These are phyloP conservation scores for Atrichornis clamosus DNA, from an alignment of 2,113 vertebrate genomes.

Conservation along the genomic window DNA sequence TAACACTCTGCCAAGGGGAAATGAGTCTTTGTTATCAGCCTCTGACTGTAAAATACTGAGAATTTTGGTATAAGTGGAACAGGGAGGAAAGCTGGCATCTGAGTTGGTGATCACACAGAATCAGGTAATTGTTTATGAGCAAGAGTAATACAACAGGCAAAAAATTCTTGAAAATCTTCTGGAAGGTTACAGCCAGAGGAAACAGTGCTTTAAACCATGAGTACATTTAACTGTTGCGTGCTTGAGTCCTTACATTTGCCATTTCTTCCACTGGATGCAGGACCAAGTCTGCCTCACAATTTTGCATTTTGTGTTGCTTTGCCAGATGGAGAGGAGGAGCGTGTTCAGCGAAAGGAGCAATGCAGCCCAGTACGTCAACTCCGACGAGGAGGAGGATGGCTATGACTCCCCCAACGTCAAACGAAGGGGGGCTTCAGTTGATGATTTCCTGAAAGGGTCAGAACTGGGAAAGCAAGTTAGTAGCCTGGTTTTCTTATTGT, in stretches of 20 bases:
- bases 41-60: not conserved
- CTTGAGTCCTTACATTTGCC: not conserved
- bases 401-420: slow-evolving; percentile 81
- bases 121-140: not conserved
- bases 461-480: slow-evolving; percentile 92
- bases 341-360: slow-evolving; percentile 83
- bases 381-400: slow-evolving; percentile 88
- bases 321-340: slow-evolving; percentile 89
- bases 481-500: not conserved
- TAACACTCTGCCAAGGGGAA: not conserved
- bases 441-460: slow-evolving; percentile 93
- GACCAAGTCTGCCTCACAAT: not conserved
- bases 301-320: not conserved
- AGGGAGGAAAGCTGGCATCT: not conserved
- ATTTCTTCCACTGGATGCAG: not conserved
- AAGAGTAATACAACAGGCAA: not conserved
- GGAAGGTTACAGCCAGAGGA: not conserved
- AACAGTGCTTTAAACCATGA: not conserved
- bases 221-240: not conserved
- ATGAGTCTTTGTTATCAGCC: not conserved
- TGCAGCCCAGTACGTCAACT: slow-evolving; percentile 77
- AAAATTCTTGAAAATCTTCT: not conserved
- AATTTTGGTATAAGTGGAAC: not conserved
- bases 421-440: slow-evolving; percentile 88
- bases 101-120: not conserved